Base-by-base conservation (phyloP, 1,140 invertebrate species). In the Listronotus oregonensis region DNA sequence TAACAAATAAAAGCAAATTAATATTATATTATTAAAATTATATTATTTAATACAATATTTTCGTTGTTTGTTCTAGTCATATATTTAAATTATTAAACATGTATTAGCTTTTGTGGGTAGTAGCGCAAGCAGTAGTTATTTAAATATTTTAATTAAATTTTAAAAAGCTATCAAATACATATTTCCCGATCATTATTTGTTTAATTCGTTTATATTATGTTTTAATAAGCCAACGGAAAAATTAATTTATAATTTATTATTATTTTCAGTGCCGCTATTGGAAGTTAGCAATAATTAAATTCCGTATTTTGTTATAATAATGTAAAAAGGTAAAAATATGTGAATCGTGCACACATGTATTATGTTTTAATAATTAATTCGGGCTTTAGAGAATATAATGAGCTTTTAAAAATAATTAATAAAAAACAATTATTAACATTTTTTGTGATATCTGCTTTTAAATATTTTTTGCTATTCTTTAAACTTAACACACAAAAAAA, bases 171-270 rank as follows among this genome's bases (percentile, higher is more conserved):
- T 61, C 58, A 61, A 61, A 61, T 61, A 47, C 42, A 47, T 61
- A 51, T 50, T 61, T 61, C 58, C 46, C 51, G 40, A 61, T 61
- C 50, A 61, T 61, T 61, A 61, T 61, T 61, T 61, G 58, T 51
- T 34, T 51, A 46, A 61, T 61, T 61, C 58, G 58, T 61, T 61
- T 61, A 61, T 61, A 61, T 51, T 61, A 18, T 21, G 58, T 61
- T 61, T 60, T 61, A 61, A 61, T 61, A 61, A 51, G 21, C 10
- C 18, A 50, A 12, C 15, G 34, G 31, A 61, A 61, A 61, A 61
- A 61, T 61, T 61, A 61, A 61, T 61, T 51, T 61, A 61, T 61
- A 61, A 61, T 61, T 61, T 61, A 61, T 61, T 46, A 61, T 61
- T 61, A 61, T 50, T 10, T 50, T 50, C 47, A 9, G 47, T 10